Percentiles rank a stretch among this genome's conserved stretches.
Evolutionary conservation across 2,888 invertebrate genomes (phyloP).

Genomic region (Himalopsyche kuldschensis): DNA sequence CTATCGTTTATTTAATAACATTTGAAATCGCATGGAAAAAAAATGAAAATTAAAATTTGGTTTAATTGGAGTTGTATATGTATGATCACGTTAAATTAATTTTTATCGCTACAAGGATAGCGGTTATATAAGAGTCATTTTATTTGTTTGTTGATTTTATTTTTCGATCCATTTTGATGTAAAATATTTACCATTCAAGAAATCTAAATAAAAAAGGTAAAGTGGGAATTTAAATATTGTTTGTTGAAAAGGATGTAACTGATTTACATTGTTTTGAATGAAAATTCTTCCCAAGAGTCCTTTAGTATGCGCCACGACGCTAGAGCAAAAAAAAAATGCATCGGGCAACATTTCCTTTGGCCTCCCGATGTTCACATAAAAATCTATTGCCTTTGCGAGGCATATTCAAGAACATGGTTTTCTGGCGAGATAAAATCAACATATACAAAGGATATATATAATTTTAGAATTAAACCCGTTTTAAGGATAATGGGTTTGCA

Average conservation of each 20-base stretch:
- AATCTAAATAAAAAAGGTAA: neutral
- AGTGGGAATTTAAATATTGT: neutral
- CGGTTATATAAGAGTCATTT: too few relatives aligned
- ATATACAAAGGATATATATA: neutral
- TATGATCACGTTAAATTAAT: too few relatives aligned
- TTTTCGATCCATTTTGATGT: neutral
- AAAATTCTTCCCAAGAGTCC: conserved; percentile 24
- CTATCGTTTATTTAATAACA: too few relatives aligned
- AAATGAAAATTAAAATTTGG: too few relatives aligned
- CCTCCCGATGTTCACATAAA: conserved; percentile 11
- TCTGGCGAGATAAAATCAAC: neutral
- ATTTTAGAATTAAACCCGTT: conserved; percentile 7
- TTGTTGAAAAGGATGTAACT: conserved; percentile 18
- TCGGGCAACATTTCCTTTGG: neutral
- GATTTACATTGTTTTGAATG: conserved; percentile 27
- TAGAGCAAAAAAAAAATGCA: conserved; percentile 11
- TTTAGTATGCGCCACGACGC: conserved; percentile 6
- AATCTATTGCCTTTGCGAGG: conserved; percentile 6
- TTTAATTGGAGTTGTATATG: too few relatives aligned
- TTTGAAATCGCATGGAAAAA: too few relatives aligned
- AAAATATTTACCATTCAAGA: neutral
- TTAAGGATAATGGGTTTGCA: conserved; percentile 2
- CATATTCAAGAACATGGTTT: conserved; percentile 8
- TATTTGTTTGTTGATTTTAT: too few relatives aligned
- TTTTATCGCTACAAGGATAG: too few relatives aligned